Evolutionary conservation across 2,888 invertebrate genomes (phyloP), one percentile per base, ranked within the genome.

Genomic region (Abrostola triplasia): DNA sequence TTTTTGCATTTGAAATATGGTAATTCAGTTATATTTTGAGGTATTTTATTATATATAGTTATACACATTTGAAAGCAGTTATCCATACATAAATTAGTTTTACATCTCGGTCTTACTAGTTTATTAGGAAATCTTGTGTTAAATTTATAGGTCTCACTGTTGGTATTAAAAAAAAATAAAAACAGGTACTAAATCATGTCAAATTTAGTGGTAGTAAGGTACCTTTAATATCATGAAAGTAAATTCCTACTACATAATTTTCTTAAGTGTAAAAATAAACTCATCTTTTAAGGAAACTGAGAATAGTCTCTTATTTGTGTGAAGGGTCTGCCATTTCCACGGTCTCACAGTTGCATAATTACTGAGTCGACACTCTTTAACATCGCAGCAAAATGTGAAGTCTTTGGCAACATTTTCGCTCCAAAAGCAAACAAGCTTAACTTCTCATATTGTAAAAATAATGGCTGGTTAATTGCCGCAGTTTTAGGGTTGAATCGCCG

Each of bases 291-390:
- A 61, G 58, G 55, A 57, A 67, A 52, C 61, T 52, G 47, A 51
- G 56, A 56, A 61, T 49, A 59, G n/a, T 67, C 57, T 58, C 61
- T 65, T 73, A 69, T 72, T 75, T 66, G 38, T 64, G 54, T 67
- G 64, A 78, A 70, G 55, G 61, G 67, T 52, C 62, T 64, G 67
- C 62, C 74, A 65, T 74, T 67, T 70, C 62, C 63, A 60, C 66
- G 61, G 67, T 52, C 59, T 57, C 59, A 64, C 64, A 64, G 67
- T 67, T 64, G 62, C 64, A 75, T 69, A 78, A 79, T 78, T 78
- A 78, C 76, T 66, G 61, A 8, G 52, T 36, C 60, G 53, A 53
- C 60, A 66, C 67, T 78, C 68, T 56, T 58, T 62, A 64, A 69
- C 68, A 63, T 70, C 55, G 63, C 65, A 63, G 66, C 55, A 71